Percentiles rank a stretch among this genome's conserved stretches.
phyloP scores from a whole-genome alignment of 2,113 vertebrate genomes.

The Indri indri region DNA sequence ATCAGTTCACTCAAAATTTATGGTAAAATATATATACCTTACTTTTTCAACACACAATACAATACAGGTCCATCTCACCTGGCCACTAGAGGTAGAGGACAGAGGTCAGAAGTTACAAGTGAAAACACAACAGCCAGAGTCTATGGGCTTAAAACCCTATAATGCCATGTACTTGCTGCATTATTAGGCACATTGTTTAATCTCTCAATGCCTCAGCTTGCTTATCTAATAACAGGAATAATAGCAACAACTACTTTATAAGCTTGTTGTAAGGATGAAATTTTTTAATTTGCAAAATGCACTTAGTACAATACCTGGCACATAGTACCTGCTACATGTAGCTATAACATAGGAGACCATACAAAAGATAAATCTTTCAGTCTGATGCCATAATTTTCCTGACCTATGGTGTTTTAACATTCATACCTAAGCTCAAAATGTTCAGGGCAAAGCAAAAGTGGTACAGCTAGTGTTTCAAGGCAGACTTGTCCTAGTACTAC shows the following conservation, averaged over 20 bases:
- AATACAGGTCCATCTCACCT: not conserved
- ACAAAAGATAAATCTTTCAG: not conserved
- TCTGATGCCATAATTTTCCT: not conserved
- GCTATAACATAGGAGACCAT: not conserved
- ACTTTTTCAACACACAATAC: not conserved
- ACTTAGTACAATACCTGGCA: not conserved
- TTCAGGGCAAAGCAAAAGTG: not conserved
- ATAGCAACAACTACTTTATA: not conserved
- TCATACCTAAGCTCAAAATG: not conserved
- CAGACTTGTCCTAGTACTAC: not conserved
- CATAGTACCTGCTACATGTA: not conserved
- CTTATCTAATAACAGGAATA: not conserved
- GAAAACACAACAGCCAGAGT: not conserved
- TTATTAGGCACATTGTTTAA: not conserved
- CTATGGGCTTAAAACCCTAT: not conserved
- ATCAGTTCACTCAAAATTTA: not conserved
- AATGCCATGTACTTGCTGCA: fast-evolving
- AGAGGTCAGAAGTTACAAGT: not conserved
- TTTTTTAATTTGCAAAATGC: not conserved
- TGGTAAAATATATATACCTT: not conserved
- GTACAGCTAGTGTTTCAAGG: not conserved
- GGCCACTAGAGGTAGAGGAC: not conserved
- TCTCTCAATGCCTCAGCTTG: not conserved
- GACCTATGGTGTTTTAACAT: not conserved
- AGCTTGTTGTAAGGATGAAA: not conserved